These are phyloP conservation scores for Vespertilio murinus DNA, from an alignment of 2,797 vertebrate genomes.

Conservation along the genomic window DNA sequence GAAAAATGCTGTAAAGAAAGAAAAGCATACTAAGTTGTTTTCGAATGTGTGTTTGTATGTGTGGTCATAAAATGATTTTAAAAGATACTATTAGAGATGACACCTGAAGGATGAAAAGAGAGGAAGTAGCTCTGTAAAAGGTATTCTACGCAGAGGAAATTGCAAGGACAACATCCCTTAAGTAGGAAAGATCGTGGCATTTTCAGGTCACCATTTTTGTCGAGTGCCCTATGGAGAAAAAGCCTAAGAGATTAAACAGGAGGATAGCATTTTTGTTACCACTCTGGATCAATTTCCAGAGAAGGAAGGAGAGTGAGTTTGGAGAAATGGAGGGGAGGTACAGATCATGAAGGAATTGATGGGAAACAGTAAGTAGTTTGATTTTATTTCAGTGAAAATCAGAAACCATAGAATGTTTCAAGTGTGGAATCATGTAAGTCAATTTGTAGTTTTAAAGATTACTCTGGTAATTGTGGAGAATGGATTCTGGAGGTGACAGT, in stretches of 20 bases:
- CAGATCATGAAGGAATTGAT: not conserved
- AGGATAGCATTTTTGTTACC: slow-evolving; percentile 40
- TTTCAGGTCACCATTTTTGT: slow-evolving; percentile 40
- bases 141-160: not conserved
- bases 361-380: not conserved
- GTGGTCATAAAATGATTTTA: not conserved
- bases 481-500: not conserved
- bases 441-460: not conserved
- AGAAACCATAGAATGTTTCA: not conserved
- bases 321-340: not conserved
- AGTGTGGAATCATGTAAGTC: not conserved
- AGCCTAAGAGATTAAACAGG: slow-evolving; percentile 47
- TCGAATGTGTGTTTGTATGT: not conserved
- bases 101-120: not conserved
- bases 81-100: not conserved
- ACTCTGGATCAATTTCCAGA: slow-evolving; percentile 75
- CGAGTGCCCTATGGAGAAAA: slow-evolving; percentile 52
- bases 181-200: not conserved
- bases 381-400: not conserved
- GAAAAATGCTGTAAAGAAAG: not conserved
- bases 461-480: not conserved
- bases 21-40: not conserved
- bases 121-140: not conserved
- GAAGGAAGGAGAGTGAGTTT: not conserved
- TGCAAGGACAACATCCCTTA: not conserved